Base-by-base conservation (phyloP, 2,888 invertebrate species). In the Epinotia brunnichana region DNA sequence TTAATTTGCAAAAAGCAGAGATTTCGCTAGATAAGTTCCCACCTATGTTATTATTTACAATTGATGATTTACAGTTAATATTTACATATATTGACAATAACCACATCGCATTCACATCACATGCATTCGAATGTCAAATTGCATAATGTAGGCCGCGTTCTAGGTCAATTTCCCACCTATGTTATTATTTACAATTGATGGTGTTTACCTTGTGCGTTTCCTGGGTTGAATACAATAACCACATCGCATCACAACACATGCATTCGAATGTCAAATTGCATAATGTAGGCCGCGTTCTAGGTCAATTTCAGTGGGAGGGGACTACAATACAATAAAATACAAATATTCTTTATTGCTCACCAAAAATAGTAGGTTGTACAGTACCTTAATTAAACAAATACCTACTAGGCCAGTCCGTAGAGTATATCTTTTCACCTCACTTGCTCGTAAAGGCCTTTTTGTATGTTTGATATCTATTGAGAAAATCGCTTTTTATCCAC, bases 261-360 rank as follows among this genome's bases (percentile, higher is more conserved):
- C 60, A 61, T 29, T 24, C n/a, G 24, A 56, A 61, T 62, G 44
- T 44, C 62, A 56, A 54, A 63, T 70, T 70, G 62, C 70, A 70
- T 63, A 54, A 70, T 29, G 41, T 24, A 35, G 35, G 9, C 29
- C 35, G 17, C 53, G 44, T 19, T 69, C 56, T 62, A 62, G 62
- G 62, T 70, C 70, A 70, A 5, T 48, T n/a, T 48, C 5, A 1
- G 48, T 35, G 35, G 35, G 35, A 35, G 9, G 1, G 9, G 35
- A 9, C 29, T 29, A 29, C 29, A 5, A n/a, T 29, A 29, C 21
- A n/a, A n/a, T n/a, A n/a, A n/a, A n/a, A n/a, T n/a, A n/a, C n/a
- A n/a, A n/a, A n/a, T n/a, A n/a, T n/a, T n/a, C n/a, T n/a, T n/a
- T n/a, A n/a, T n/a, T n/a, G n/a, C n/a, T n/a, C n/a, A n/a, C n/a